phyloP scores from a whole-genome alignment of 2,888 invertebrate species.

The Lissonota sp. region DNA sequence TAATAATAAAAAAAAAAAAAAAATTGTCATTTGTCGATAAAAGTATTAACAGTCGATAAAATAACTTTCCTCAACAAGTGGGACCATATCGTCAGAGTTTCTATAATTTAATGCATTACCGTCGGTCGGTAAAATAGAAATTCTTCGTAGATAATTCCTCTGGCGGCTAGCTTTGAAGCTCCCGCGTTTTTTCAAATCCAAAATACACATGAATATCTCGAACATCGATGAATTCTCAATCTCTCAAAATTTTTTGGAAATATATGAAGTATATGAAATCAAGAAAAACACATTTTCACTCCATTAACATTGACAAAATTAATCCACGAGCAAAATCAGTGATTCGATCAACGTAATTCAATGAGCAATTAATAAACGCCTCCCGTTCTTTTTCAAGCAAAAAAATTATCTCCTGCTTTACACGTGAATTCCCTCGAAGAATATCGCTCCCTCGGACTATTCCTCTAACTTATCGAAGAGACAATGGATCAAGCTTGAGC shows the following conservation, averaged over 20 bases:
- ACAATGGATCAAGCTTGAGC: slow-evolving; percentile 12
- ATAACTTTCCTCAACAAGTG: too few relatives aligned
- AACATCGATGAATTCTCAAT: background rate
- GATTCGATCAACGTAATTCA: background rate
- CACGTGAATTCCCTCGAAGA: background rate
- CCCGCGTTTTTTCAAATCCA: background rate
- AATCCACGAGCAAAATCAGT: background rate
- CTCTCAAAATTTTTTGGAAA: background rate
- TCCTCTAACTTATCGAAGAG: slow-evolving; percentile 5
- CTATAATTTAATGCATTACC: background rate
- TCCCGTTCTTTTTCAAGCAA: background rate
- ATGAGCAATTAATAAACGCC: background rate
- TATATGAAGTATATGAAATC: background rate
- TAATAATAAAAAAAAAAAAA: too few relatives aligned
- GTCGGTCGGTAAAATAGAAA: background rate
- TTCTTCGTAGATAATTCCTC: background rate
- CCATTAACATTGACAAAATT: background rate
- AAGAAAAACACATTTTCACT: too few relatives aligned
- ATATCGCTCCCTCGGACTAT: background rate
- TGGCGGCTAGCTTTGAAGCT: slow-evolving; percentile 12
- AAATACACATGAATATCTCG: background rate
- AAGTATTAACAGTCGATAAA: too few relatives aligned
- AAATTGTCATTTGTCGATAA: too few relatives aligned
- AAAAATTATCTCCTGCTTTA: background rate
- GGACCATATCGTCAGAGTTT: too few relatives aligned